Evolutionary conservation across 2,797 vertebrate genomes (phyloP), one percentile per base, ranked within the genome.

Genomic region (Dermochelys coriacea): DNA sequence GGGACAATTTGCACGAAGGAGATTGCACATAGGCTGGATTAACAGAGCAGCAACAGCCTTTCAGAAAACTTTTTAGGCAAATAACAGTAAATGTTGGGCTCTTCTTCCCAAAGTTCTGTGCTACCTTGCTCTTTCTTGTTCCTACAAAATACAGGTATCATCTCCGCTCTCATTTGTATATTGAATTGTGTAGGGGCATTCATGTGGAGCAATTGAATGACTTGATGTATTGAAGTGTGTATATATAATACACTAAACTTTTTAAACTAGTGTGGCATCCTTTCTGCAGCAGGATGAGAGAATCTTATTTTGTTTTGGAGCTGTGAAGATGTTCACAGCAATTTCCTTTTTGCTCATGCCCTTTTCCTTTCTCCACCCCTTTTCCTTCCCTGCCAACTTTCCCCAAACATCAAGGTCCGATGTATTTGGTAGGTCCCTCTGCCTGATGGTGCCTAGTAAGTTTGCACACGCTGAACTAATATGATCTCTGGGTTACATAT

Each of bases 1-100:
- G 79, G 45, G 64, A 34, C 55, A 61, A 54, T 51, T 4, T 29
- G 7, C 21, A 2, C 49, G 61, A 59, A 8, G 61, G 34, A 89
- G 27, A 71, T 45, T 61, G 23, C 10, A 59, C 55, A 85, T 1
- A 2, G 45, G 9, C 84, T 51, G 37, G 55, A 77, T 92, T 54
- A 90, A 49, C 84, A 52, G 87, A 84, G 82, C 2, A 71, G 91
- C 2, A 84, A 91, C 49, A 82, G 45, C 47, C 74, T 4, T 50
- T 51, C 77, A 90, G 45, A 64, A 64, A 92, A 57, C 34, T 82
- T 94, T 84, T 34, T 68, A 92, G 88, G 51, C 84, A 93, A 89
- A 82, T 5, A 71, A 68, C 90, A 93, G 88, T 75, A 86, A 93
- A 78, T 61, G 29, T 12, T 94, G 57, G 12, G 25, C 80, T 81